These are phyloP conservation scores for Gandaritis pyraliata DNA, from an alignment of 2,888 invertebrate species.

Conservation along the genomic window DNA sequence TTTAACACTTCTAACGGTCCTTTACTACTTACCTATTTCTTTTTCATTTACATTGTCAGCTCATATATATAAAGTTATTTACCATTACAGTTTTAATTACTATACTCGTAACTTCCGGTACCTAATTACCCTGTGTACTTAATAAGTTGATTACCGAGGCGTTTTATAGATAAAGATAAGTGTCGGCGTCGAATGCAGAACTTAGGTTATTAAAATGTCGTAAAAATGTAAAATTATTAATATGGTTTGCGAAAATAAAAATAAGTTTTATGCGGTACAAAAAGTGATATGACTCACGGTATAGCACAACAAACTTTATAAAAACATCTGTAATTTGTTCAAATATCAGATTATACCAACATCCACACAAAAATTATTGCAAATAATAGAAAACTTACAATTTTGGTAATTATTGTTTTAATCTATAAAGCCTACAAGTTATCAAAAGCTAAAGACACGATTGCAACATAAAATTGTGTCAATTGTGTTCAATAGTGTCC, in stretches of 20 bases:
- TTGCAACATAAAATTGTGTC: neutral
- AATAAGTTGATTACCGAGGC: slow-evolving; percentile 24
- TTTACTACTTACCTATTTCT: neutral
- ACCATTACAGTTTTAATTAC: slow-evolving; percentile 10
- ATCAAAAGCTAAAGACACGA: too few relatives aligned
- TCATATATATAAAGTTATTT: slow-evolving; percentile 2
- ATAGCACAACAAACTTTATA: too few relatives aligned
- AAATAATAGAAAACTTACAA: too few relatives aligned
- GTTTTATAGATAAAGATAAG: slow-evolving; percentile 26
- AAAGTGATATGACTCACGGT: neutral
- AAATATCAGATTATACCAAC: too few relatives aligned
- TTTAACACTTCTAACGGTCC: neutral
- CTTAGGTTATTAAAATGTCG: slow-evolving; percentile 40
- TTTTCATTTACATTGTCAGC: neutral
- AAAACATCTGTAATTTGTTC: neutral
- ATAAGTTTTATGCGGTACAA: neutral
- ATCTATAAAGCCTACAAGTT: too few relatives aligned
- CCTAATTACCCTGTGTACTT: slow-evolving; percentile 18
- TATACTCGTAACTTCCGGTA: slow-evolving; percentile 19
- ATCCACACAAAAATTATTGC: too few relatives aligned
- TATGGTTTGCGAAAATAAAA: slow-evolving; percentile 11
- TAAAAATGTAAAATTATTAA: slow-evolving; percentile 35
- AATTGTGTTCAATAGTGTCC: neutral
- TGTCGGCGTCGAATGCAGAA: slow-evolving; percentile 12
- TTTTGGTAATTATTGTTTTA: too few relatives aligned